Conservation (phyloP, 2,797 vertebrate genomes). For the Epinephelus malabaricus region DNA sequence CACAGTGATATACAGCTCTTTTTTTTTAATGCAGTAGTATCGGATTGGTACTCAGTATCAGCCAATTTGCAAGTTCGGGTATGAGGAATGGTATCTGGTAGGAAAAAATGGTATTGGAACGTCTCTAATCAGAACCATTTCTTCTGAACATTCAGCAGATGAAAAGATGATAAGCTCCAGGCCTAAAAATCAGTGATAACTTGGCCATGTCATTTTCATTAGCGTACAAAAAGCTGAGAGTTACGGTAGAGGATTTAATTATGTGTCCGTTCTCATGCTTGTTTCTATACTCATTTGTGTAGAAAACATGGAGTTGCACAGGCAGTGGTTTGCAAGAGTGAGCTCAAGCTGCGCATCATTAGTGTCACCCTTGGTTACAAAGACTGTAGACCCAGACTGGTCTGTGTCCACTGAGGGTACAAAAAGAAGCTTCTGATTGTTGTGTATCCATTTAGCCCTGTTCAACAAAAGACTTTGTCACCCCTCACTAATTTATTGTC, state of each 20-base stretch:
- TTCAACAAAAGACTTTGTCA: constrained; percentile 79
- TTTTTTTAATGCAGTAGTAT: too few relatives aligned
- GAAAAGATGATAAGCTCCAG: neutral
- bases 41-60: too few relatives aligned
- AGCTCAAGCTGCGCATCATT: constrained; percentile 81
- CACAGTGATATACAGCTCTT: too few relatives aligned
- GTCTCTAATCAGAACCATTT: neutral
- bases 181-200: constrained; percentile 26
- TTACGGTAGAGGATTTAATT: constrained; percentile 45
- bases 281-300: constrained; percentile 62
- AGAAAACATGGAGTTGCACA: constrained; percentile 64
- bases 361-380: constrained; percentile 77
- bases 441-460: constrained; percentile 69
- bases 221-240: constrained; percentile 37
- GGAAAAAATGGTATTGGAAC: too few relatives aligned
- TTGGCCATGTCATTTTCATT: constrained; percentile 31
- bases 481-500: constrained; percentile 77
- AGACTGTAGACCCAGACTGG: constrained; percentile 64
- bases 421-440: constrained; percentile 73
- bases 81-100: too few relatives aligned
- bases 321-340: constrained; percentile 74
- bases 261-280: constrained; percentile 65
- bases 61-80: too few relatives aligned
- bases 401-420: constrained; percentile 66
- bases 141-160: constrained; percentile 10